Evolutionary conservation across 2,888 invertebrate genomes (phyloP).

Genomic region (Leuctra nigra): DNA sequence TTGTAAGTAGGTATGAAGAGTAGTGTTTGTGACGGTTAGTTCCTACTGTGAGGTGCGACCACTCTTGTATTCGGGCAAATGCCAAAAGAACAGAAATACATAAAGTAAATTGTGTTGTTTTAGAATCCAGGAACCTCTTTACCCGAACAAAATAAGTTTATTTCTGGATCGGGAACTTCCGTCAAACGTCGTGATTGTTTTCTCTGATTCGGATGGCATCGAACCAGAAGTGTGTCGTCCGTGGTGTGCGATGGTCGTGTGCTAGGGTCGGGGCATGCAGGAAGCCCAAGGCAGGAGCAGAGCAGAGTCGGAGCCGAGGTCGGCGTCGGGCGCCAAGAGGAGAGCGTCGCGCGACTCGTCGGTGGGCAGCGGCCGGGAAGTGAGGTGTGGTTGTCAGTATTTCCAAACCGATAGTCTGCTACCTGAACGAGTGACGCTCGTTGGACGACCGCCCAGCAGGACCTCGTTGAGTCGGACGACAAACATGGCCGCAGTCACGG

Average conservation of each 20-base stretch:
- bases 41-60: too few relatives aligned
- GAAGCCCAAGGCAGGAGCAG: background rate
- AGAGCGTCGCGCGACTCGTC: slow-evolving; percentile 50
- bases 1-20: too few relatives aligned
- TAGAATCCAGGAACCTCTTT: too few relatives aligned
- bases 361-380: slow-evolving; percentile 56
- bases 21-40: too few relatives aligned
- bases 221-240: background rate
- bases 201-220: background rate
- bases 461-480: slow-evolving; percentile 14
- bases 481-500: slow-evolving; percentile 19
- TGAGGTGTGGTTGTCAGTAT: slow-evolving; percentile 80
- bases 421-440: slow-evolving; percentile 65
- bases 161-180: slow-evolving; percentile 8
- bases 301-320: background rate
- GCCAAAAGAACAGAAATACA: too few relatives aligned
- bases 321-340: background rate
- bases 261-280: too few relatives aligned
- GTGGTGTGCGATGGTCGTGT: background rate
- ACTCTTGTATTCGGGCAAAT: too few relatives aligned
- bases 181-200: background rate
- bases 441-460: slow-evolving; percentile 40
- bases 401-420: slow-evolving; percentile 73
- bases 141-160: background rate
- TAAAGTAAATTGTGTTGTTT: too few relatives aligned